A percentile compares a stretch with the other conserved stretches of the same genome.
These are phyloP conservation scores for Tamandua tetradactyla DNA, from an alignment of 2,797 vertebrate species.

Conservation along the genomic window DNA sequence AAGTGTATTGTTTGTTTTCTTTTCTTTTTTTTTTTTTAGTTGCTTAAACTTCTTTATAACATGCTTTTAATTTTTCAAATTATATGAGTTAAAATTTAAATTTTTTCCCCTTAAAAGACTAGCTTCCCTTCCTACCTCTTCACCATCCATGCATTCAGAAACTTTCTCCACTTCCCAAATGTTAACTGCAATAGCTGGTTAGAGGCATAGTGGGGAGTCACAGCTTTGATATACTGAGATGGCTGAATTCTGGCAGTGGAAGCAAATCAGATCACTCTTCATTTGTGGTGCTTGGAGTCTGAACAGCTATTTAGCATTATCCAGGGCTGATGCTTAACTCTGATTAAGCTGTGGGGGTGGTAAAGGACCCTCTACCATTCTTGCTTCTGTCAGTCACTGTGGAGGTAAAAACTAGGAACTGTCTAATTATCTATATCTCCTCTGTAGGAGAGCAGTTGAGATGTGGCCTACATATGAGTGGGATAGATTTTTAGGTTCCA, in stretches of 20 bases:
- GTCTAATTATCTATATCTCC: neutral
- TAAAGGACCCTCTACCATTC: neutral
- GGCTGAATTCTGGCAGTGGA: slow-evolving; percentile 91
- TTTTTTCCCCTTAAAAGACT: neutral
- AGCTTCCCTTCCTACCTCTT: neutral
- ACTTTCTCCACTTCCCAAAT: neutral
- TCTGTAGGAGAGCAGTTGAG: neutral
- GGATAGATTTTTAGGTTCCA: neutral
- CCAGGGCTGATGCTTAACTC: slow-evolving; percentile 78
- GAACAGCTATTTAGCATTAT: slow-evolving; percentile 90
- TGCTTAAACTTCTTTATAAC: neutral
- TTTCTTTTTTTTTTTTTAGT: too few species aligned
- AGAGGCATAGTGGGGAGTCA: neutral
- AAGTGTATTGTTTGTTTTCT: too few species aligned
- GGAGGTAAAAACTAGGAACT: too few species aligned
- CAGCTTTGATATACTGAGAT: slow-evolving; percentile 85
- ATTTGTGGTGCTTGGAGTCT: slow-evolving; percentile 94
- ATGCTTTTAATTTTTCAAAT: slow-evolving; percentile 29
- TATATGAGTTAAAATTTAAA: neutral
- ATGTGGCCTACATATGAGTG: neutral
- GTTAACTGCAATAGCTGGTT: neutral
- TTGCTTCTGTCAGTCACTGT: neutral
- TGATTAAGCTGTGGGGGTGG: neutral
- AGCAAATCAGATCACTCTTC: slow-evolving; percentile 95
- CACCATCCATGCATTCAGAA: neutral